Evolutionary conservation across 2,113 vertebrate genomes (phyloP).

Genomic region (Hassar affinis): DNA sequence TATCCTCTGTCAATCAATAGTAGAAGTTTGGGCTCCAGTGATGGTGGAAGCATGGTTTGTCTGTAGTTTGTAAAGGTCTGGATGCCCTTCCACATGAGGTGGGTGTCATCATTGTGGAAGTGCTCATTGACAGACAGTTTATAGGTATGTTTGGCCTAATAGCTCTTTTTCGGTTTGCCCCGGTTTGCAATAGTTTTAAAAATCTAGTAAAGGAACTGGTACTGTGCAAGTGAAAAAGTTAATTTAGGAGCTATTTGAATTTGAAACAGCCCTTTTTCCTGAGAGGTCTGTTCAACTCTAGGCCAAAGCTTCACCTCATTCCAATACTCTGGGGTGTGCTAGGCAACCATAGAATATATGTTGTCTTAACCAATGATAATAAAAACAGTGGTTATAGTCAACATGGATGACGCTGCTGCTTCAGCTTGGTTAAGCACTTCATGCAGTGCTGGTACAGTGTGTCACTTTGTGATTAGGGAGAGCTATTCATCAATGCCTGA

Average conservation of each 20-base stretch:
- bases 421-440: conserved; percentile 26
- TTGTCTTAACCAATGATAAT: conserved; percentile 37
- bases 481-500: conserved; percentile 30
- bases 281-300: conserved; percentile 14
- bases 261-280: conserved; percentile 10
- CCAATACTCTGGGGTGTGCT: conserved; percentile 32
- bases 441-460: conserved; percentile 21
- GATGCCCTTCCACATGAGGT: no score
- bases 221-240: not conserved
- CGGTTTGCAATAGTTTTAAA: no score
- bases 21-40: no score
- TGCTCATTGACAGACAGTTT: no score
- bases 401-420: conserved; percentile 24
- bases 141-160: no score
- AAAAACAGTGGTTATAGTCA: conserved; percentile 9
- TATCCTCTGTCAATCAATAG: no score
- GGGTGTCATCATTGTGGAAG: no score
- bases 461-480: conserved; percentile 26
- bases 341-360: conserved; percentile 11
- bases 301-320: conserved; percentile 34
- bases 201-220: not conserved
- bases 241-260: conserved; percentile 14
- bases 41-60: no score
- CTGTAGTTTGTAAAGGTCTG: no score
- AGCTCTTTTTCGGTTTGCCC: no score